These are phyloP conservation scores for Actinostola sp. DNA, from an alignment of 92 coral and sea anemone species.

Conservation along the genomic window DNA sequence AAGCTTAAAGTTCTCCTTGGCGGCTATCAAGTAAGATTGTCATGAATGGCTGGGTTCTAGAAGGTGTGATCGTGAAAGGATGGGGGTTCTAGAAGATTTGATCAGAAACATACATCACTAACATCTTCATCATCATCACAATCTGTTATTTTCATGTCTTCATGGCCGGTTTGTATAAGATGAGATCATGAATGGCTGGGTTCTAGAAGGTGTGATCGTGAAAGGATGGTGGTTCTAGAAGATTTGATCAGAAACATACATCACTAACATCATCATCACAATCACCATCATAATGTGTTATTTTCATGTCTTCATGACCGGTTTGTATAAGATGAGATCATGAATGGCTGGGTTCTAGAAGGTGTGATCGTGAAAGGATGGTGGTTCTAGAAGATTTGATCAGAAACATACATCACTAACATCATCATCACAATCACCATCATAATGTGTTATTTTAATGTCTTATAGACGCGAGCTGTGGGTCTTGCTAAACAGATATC, in stretches of 20 bases:
- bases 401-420: background rate
- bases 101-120: background rate
- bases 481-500: slow-evolving; percentile 90
- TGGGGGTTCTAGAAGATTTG: background rate
- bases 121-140: too few species aligned
- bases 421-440: slow-evolving; percentile 3
- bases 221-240: background rate
- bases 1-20: slow-evolving; percentile 96
- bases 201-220: too few species aligned
- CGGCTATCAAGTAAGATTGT: slow-evolving; percentile 85
- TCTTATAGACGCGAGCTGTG: slow-evolving; percentile 88
- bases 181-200: too few species aligned
- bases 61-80: too few species aligned
- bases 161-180: too few species aligned
- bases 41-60: too few species aligned
- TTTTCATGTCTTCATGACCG: too few species aligned
- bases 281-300: background rate
- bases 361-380: background rate
- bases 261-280: background rate
- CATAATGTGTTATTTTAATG: background rate
- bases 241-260: background rate
- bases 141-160: too few species aligned
- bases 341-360: too few species aligned
- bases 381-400: background rate
- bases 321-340: too few species aligned